Base-by-base conservation (phyloP, 1,140 invertebrate genomes). In the Drosophila kepulauana region DNA sequence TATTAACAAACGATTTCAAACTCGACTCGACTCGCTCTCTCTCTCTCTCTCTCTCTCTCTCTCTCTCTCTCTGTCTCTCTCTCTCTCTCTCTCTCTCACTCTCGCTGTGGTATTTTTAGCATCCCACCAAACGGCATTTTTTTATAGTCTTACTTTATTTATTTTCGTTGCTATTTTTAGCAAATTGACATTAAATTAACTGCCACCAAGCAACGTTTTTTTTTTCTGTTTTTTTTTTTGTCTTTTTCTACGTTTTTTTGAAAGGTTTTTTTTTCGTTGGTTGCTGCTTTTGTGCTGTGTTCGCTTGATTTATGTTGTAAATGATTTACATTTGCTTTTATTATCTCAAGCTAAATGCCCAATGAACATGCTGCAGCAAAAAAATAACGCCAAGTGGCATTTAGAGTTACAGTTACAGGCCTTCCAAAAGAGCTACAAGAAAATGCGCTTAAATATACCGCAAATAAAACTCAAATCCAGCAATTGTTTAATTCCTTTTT, bases 1-100 rank as follows among this genome's bases (percentile, higher is more conserved):
- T 86, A 90, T 86, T 90, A 90, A 75, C 75, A 70, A 81, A 78
- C 79, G 38, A 52, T 56, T 76, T 52, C 45, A 46, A 30, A 28
- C 61, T 63, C 43, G 15, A 43, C 5, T 38, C 7, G 35, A n/a
- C 8, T 15, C 6, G 41, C 15, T 7, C 13, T 20, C 30, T 41
- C 38, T 16, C 43, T 61, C 25, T 57, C 16, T 15, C 6, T 20
- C 43, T 35, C 33, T 38, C 52, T 59, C 57, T 33, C 20, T 0
- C 30, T 1, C 13, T 1, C 33, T 16, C 33, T 28, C 28, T 45
- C 5, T 28, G 2, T n/a, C 16, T 20, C 33, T 15, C 46, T 68
- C 30, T 67, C 28, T 33, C 33, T 8, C 35, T 41, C 5, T 15
- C 1, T n/a, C 20, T 35, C 35, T 15, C 57, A 51, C 30, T 67